Base-by-base conservation (phyloP, 2,888 invertebrate genomes). In the Platerodrilus igneus region DNA sequence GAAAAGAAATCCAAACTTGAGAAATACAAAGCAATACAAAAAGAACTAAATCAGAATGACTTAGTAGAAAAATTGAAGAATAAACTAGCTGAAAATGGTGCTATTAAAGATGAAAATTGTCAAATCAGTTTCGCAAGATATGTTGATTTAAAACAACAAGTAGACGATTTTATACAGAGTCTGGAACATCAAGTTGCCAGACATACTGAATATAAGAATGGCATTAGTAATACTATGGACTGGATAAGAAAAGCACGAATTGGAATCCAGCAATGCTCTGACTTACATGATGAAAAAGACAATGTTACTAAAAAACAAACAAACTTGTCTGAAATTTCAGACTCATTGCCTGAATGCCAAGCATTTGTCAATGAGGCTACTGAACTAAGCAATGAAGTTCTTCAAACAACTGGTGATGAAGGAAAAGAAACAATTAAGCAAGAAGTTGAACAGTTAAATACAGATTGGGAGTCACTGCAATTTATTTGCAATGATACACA, bases 1-100 rank as follows among this genome's bases (percentile, higher is more conserved):
- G 95, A 95, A 62, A 95, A 94, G 68, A 83, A 88, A 53, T 85
- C 91, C 0, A 81, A 86, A 25, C 63, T 93, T 11, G 94, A 95
- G 63, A 94, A 92, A 65, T 86, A 86, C 66, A 86, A 81, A 59
- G 79, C 83, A 0, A 77, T 91, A 32, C 83, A 84, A 53, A 78
- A 89, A 48, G 93, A 95, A 57, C 81, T 91, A 26, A 79, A 78
- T 40, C 89, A 92, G 52, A 79, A 74, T 37, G 90, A 90, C 45
- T 73, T 85, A 17, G 78, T 90, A 1, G 83, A 84, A 48, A 83
- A 83, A 58, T 71, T 93, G 4, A 86, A 85, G 54, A 72, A 75
- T 18, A 85, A 86, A 53, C 69, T 92, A 4, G 70, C 72, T 19
- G 85, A 86, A 56, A 85, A 89, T 53, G 66, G 71, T 1, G 79